Percentiles rank a stretch among this genome's conserved stretches.
phyloP scores from a whole-genome alignment of 2,113 vertebrate genomes.

The Monopterus albus region DNA sequence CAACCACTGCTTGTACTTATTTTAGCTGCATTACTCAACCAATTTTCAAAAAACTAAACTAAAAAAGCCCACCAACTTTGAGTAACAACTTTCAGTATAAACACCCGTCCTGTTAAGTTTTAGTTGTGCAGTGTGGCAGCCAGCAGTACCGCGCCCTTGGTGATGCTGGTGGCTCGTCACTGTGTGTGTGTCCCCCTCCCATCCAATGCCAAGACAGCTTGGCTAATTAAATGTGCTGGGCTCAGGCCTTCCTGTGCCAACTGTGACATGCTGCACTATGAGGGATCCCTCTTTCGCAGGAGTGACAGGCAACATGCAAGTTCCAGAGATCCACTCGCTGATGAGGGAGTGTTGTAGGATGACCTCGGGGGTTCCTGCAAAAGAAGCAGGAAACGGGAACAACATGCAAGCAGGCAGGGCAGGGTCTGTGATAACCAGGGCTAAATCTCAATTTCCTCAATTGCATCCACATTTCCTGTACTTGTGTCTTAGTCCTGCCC shows the following conservation, averaged over 20 bases:
- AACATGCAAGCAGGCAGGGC: too few species aligned
- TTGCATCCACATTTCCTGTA: too few species aligned
- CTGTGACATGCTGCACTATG: constrained; percentile 59
- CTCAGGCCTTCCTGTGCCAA: constrained; percentile 66
- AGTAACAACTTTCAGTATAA: background rate
- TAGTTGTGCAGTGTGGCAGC: constrained; percentile 34
- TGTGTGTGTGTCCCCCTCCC: constrained; percentile 51
- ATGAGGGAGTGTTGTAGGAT: constrained; percentile 1
- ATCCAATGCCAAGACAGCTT: constrained; percentile 67
- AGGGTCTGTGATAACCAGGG: too few species aligned
- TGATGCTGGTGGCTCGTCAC: constrained; percentile 70
- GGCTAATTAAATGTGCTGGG: constrained; percentile 68
- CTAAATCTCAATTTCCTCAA: too few species aligned
- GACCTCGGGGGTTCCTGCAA: too few species aligned
- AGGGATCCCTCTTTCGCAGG: constrained; percentile 54
- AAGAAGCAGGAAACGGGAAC: too few species aligned
- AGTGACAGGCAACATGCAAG: constrained; percentile 1
- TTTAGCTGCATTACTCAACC: constrained; percentile 24
- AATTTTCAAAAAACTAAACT: background rate
- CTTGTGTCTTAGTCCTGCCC: too few species aligned
- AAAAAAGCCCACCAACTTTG: too few species aligned
- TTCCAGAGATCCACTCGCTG: constrained; percentile 19
- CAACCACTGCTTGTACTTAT: constrained; percentile 6
- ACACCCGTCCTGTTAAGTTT: constrained; percentile 40
- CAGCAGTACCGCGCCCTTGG: constrained; percentile 63